phyloP scores from a whole-genome alignment of 2,888 invertebrate species.

The Platycheirus rosarum region DNA sequence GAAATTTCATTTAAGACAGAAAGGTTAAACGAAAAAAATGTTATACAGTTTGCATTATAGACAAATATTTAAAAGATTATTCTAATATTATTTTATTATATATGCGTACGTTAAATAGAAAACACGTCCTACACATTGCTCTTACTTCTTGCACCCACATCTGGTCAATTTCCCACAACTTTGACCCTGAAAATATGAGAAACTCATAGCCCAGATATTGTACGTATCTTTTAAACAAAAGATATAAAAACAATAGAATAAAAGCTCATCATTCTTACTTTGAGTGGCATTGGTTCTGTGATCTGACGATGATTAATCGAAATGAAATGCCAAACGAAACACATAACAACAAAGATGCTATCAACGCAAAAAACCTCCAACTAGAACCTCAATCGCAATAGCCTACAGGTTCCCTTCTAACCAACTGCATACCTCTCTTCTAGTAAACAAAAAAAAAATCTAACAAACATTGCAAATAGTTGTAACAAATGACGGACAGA shows the following conservation, averaged over 20 bases:
- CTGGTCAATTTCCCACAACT: not conserved
- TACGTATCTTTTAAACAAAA: too few relatives aligned
- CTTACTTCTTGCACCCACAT: not conserved
- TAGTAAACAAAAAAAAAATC: not conserved
- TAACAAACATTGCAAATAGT: not conserved
- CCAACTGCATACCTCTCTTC: conserved; percentile 3
- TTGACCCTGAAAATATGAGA: conserved; percentile 6
- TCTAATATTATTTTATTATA: too few relatives aligned
- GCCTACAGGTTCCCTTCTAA: not conserved
- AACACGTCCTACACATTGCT: too few relatives aligned
- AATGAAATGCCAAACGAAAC: conserved; percentile 11
- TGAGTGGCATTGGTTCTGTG: conserved; percentile 21
- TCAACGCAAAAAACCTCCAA: conserved; percentile 41
- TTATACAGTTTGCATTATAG: too few relatives aligned
- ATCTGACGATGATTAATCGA: conserved; percentile 38
- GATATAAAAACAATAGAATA: conserved; percentile 2
- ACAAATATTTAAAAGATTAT: too few relatives aligned
- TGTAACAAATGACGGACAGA: conserved; percentile 21
- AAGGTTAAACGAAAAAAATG: too few relatives aligned
- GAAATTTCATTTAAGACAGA: not conserved
- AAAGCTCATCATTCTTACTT: conserved; percentile 16
- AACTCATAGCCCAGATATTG: conserved; percentile 2
- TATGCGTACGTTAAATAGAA: too few relatives aligned
- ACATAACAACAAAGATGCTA: conserved; percentile 27
- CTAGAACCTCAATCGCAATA: conserved; percentile 54